Evolutionary conservation across 2,888 invertebrate genomes (phyloP).

Genomic region (Drosophila colorata): DNA sequence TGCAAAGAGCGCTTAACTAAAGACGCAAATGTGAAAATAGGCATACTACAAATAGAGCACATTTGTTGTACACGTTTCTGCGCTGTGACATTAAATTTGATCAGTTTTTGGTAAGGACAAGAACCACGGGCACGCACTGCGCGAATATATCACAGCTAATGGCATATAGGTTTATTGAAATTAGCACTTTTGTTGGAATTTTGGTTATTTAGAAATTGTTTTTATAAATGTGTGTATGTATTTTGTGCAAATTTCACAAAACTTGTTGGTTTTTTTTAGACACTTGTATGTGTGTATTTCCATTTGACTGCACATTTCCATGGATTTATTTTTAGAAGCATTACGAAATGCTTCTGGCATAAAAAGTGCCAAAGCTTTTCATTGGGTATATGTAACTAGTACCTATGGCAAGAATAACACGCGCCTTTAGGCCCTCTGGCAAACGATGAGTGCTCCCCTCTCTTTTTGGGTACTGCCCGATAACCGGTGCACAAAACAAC

Average conservation of each 20-base stretch:
- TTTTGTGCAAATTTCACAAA: slow-evolving; percentile 44
- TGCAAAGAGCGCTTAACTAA: slow-evolving; percentile 10
- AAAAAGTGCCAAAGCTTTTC: slow-evolving; percentile 12
- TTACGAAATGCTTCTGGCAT: slow-evolving; percentile 57
- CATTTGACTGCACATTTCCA: slow-evolving; percentile 67
- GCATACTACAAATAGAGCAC: slow-evolving; percentile 13
- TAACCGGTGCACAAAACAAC: slow-evolving; percentile 48
- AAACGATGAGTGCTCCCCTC: neutral
- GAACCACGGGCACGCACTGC: neutral
- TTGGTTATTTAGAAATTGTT: neutral
- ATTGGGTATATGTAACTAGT: slow-evolving; percentile 10
- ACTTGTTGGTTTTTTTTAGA: slow-evolving; percentile 8
- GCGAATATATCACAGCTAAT: slow-evolving; percentile 26
- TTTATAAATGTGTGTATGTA: slow-evolving; percentile 4
- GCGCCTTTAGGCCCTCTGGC: slow-evolving; percentile 6
- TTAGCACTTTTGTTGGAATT: neutral
- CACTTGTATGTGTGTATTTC: slow-evolving; percentile 37
- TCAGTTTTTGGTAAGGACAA: neutral
- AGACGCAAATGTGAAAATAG: slow-evolving; percentile 4
- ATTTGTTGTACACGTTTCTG: slow-evolving; percentile 4
- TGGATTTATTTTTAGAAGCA: slow-evolving; percentile 67
- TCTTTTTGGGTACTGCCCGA: slow-evolving; percentile 28
- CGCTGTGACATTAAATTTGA: slow-evolving; percentile 6
- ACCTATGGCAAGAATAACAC: slow-evolving; percentile 17
- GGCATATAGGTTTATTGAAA: neutral